Evolutionary conservation across 2,888 invertebrate genomes (phyloP), one percentile per base, ranked within the genome.

Genomic region (Augochlorella aurata): DNA sequence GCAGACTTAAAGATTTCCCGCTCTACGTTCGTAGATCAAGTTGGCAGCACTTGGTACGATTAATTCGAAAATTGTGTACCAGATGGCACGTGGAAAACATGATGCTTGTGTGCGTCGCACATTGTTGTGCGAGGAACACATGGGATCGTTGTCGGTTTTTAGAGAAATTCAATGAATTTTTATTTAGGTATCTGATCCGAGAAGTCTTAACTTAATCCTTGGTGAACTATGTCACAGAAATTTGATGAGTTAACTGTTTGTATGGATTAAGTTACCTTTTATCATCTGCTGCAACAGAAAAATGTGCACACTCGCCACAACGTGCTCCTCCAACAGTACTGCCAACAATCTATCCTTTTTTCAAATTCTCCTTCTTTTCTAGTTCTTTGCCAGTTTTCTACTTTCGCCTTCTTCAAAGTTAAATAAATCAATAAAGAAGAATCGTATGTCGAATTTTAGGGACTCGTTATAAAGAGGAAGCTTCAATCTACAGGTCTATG

Each of bases 301-400:
- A 72, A n/a, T n/a, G 21, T 38, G 29, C 54, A 45, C 54, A 66
- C 69, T 38, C 29, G 66, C 2, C 0, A n/a, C 44, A 65, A 29
- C 21, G 58, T 49, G 47, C 29, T 67, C 54, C 44, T 49, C 12
- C 21, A 14, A 63, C 82, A 71, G 74, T 73, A 74, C 49, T 82
- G 67, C 74, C n/a, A 82, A 76, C 75, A 29, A 18, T 63, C 16
- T 2, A 24, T 24, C 16, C 38, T 38, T 38, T 29, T 29, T 29
- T 29, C 29, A 29, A 29, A 29, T 29, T 29, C 29, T 29, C 29
- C 2, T 29, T 29, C 29, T 29, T 29, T 29, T 29, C 29, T 29
- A 29, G 29, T 29, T 29, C 29, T 29, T 2, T 38, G 38, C 38
- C 9, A 9, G 12, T 47, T 12, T 47, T 12, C 7, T 12, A 12